Conservation (phyloP, 2,888 invertebrate species). For the Nomada ferruginata region DNA sequence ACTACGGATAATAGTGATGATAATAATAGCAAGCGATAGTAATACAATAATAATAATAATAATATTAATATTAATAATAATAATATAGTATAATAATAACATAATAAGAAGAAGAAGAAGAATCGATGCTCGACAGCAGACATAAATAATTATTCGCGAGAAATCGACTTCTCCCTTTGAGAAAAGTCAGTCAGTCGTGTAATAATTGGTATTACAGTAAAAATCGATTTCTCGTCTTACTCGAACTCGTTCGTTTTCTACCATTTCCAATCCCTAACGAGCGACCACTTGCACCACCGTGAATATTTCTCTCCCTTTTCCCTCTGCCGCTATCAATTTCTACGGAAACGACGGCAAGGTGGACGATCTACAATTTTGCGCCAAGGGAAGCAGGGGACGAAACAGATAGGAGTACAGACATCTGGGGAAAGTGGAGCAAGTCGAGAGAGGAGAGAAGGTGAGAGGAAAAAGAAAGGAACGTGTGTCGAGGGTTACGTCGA, state of each 20-base stretch:
- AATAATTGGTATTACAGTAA: slow-evolving; percentile 42
- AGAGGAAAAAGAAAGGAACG: slow-evolving; percentile 27
- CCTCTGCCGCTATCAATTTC: background rate
- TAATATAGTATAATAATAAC: slow-evolving; percentile 56
- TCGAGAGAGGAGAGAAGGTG: background rate
- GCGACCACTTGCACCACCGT: background rate
- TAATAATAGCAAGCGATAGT: slow-evolving; percentile 61
- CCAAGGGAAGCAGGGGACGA: background rate
- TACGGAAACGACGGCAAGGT: background rate
- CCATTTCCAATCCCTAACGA: slow-evolving; percentile 14
- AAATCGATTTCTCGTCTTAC: slow-evolving; percentile 30
- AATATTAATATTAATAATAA: slow-evolving; percentile 51
- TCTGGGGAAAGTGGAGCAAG: background rate
- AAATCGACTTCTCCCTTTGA: slow-evolving; percentile 39
- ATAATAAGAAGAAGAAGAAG: slow-evolving; percentile 53
- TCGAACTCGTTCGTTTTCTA: slow-evolving; percentile 28
- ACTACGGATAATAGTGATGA: slow-evolving; percentile 61
- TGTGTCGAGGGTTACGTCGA: slow-evolving; percentile 5
- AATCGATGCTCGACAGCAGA: slow-evolving; percentile 52
- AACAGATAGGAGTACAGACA: background rate
- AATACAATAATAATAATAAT: slow-evolving; percentile 56
- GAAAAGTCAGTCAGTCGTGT: slow-evolving; percentile 52
- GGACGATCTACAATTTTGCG: background rate
- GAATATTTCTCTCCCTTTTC: background rate
- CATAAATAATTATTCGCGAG: slow-evolving; percentile 67